Conservation (phyloP, 2,797 vertebrate species). For the Diceros bicornis region DNA sequence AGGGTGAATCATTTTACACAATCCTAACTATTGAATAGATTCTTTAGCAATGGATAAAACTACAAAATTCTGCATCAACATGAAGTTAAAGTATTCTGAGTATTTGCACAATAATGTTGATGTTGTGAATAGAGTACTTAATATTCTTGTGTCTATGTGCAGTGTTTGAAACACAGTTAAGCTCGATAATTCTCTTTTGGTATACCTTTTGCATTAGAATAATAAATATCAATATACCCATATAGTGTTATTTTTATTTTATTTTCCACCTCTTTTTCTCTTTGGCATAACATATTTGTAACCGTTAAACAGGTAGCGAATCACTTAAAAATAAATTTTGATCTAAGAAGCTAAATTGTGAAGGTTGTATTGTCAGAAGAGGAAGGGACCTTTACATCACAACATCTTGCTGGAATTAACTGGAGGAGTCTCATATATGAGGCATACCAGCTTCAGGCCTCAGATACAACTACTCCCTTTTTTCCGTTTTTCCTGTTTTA, state of each 20-base stretch:
- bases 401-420: slow-evolving; percentile 73
- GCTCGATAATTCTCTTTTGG: not conserved
- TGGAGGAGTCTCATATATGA: no score
- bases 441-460: no score
- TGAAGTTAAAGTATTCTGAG: no score
- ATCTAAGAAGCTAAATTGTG: not conserved
- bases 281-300: not conserved
- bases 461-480: no score
- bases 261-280: not conserved
- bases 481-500: no score
- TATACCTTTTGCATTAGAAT: not conserved
- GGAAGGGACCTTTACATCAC: not conserved
- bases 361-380: not conserved
- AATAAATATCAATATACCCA: not conserved
- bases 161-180: not conserved
- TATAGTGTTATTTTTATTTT: not conserved
- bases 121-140: no score
- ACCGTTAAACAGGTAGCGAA: not conserved
- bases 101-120: no score
- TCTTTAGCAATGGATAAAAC: no score
- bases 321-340: not conserved
- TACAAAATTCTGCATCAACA: no score
- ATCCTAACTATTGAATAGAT: no score
- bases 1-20: no score
- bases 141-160: no score